Conservation (phyloP, 1,140 invertebrate genomes). For the Camponotus vicinus region DNA sequence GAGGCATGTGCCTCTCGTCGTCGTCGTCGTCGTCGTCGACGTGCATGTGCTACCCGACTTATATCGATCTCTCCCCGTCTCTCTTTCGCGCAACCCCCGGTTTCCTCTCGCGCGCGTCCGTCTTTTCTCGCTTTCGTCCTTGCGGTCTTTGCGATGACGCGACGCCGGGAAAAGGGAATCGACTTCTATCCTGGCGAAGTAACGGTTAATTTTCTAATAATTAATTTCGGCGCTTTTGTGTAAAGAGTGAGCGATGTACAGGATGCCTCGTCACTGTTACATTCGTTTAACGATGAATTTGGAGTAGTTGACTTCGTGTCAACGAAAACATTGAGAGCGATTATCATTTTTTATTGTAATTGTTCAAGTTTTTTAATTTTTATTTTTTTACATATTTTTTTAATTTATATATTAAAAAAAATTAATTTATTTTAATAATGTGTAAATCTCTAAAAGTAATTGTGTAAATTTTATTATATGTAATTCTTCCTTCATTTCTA, state of each 20-base stretch:
- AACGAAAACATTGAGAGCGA: background rate
- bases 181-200: background rate
- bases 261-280: background rate
- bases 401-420: background rate
- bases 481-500: too few relatives aligned
- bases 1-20: constrained; percentile 20
- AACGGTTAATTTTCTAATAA: background rate
- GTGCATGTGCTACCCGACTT: constrained; percentile 61
- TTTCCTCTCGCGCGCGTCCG: constrained; percentile 51
- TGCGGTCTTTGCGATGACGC: background rate
- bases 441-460: too few relatives aligned
- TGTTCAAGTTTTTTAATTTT: background rate
- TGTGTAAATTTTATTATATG: background rate
- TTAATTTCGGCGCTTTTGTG: background rate
- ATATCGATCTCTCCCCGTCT: constrained; percentile 66
- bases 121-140: background rate
- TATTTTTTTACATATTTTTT: background rate
- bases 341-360: background rate
- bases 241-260: background rate
- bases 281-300: background rate
- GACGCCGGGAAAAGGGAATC: constrained; percentile 5
- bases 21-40: constrained; percentile 15
- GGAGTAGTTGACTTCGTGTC: background rate
- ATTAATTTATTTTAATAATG: background rate
- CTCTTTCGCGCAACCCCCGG: background rate